Base-by-base conservation (phyloP, 2,888 invertebrate species). In the Eueremaeus valkanovi region DNA sequence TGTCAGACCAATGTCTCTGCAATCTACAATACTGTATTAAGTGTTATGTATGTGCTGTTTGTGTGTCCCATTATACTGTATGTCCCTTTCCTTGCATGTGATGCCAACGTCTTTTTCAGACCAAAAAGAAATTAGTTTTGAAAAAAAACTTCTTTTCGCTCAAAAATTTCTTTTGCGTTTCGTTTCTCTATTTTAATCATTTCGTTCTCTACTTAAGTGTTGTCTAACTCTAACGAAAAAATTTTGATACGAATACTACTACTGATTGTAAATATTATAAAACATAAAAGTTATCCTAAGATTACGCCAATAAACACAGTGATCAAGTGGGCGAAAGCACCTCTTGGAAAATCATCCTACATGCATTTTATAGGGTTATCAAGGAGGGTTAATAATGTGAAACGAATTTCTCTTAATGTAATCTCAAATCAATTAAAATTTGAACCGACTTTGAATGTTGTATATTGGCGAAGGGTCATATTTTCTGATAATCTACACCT, bases 1-100 rank as follows among this genome's bases (percentile, higher is more conserved):
- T 70, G 40, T 18, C 70, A 70, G 16, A 70, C 70, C 70, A 42
- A 45, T 21, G 70, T 21, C 45, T 42, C 13, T 40, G 21, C 45
- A 40, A 68, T 68, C n/a, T 68, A n/a, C n/a, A 40, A 36, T 36
- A 68, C 13, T 40, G 33, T 31, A 24, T 21, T 49, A 16, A 49
- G 49, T 49, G n/a, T n/a, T 49, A 5, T 49, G 21, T 11, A 21
- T 49, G n/a, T 49, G 49, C n/a, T 24, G 21, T 13, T 27, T n/a
- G 27, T 13, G 55, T n/a, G n/a, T 24, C 29, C 58, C 29, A 58
- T 29, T 31, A 58, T 31, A 58, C 29, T 58, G 31, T 29, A 29
- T 58, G 58, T 58, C 58, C 58, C 29, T 58, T 21, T 18, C 29
- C 16, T 29, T 58, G 8, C 45, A 45, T 45, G 45, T 29, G 58